These are phyloP conservation scores for Euglossa dilemma DNA, from an alignment of 1,140 invertebrate genomes.

Conservation along the genomic window DNA sequence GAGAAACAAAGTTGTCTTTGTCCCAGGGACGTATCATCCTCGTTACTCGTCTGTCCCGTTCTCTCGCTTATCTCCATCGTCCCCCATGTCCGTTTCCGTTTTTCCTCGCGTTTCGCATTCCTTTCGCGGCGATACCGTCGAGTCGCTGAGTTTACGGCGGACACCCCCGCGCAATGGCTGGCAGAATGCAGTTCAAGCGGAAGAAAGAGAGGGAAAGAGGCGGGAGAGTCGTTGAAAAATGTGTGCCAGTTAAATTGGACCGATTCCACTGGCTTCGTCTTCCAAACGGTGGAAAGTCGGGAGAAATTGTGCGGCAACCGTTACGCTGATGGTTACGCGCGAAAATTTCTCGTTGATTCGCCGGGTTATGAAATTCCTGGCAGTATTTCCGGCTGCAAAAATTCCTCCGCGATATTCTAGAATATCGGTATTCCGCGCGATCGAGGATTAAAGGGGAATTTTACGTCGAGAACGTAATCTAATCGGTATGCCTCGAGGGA, in stretches of 20 bases:
- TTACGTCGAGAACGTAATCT: no score
- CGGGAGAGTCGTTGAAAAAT: slow-evolving; percentile 37
- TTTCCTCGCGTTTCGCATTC: background rate
- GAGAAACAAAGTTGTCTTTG: background rate
- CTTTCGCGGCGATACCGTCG: background rate
- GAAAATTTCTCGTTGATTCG: background rate
- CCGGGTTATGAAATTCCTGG: background rate
- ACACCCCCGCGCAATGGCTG: slow-evolving; percentile 34
- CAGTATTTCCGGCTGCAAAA: background rate
- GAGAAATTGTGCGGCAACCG: slow-evolving; percentile 45
- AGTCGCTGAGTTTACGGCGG: slow-evolving; percentile 19
- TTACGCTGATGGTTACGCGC: background rate
- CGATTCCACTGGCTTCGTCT: slow-evolving; percentile 28
- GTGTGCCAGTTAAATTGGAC: slow-evolving; percentile 63
- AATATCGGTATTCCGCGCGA: no score
- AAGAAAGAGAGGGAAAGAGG: background rate
- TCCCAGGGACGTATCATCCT: background rate
- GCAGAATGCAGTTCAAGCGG: slow-evolving; percentile 14
- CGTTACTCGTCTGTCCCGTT: background rate
- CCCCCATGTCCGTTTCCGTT: background rate
- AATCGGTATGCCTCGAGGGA: no score
- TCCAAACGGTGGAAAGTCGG: slow-evolving; percentile 35
- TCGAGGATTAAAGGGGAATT: no score
- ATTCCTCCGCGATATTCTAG: no score
- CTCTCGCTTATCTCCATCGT: background rate